Evolutionary conservation across 2,888 invertebrate species (phyloP), one percentile per base, ranked within the genome.

Genomic region (Aplocera efformata): DNA sequence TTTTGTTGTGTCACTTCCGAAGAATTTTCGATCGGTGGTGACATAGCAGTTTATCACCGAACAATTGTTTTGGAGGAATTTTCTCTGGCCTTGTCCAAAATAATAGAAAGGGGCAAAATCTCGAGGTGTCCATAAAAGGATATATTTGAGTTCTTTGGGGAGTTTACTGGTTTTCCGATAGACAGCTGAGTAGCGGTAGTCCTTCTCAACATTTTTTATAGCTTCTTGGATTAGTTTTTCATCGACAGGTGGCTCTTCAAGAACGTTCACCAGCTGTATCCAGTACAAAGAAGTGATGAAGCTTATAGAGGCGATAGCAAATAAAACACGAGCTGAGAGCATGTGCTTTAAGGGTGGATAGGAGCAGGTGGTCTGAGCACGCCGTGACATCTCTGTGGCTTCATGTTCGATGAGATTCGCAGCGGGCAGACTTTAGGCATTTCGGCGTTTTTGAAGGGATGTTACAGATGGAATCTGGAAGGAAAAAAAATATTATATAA

Each of bases 31-130:
- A 24, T 79, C 56, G 6, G 44, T 42, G 1, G 81, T 78, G 26
- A 84, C 74, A 27, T 75, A 85, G 46, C 86, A 86, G 30, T 82
- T 79, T 4, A 67, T 60, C 10, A 56, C 48, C 7, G 78, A 60
- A 45, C 86, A 86, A 41, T 82, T 79, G n/a, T 75, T 68, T 2
- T 66, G 53, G 3, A 84, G 58, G 44, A 86, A 86, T 1, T 56
- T 64, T 38, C 60, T 57, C 38, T 81, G 81, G 0, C 83, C 85
- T 0, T 63, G 10, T 0, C 68, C 71, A 1, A 82, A 58, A 24
- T 51, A 69, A 34, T 69, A 65, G 7, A 84, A 71, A 0, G 85
- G 85, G 4, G 72, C 70, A 23, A 52, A 72, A 13, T 72, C 68
- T 3, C 46, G 32, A 0, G 30, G 44, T 0, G 79, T 79, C 86